Evolutionary conservation across 1,140 invertebrate genomes (phyloP), one percentile per base, ranked within the genome.

Genomic region (Cotesia vestalis): DNA sequence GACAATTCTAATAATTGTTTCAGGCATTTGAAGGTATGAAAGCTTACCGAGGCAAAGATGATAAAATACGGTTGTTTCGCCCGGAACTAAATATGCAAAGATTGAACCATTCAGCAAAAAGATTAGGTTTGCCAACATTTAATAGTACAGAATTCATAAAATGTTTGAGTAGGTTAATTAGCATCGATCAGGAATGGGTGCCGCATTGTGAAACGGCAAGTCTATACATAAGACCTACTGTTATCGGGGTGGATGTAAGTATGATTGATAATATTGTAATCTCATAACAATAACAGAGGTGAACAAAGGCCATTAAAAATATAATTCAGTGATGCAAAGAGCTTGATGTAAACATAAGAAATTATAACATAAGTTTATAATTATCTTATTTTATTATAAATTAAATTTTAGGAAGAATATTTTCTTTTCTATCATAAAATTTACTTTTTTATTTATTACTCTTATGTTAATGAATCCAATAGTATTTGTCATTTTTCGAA

Each of bases 1-100:
- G 0, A 9, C 6, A 9, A 8, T 3, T 57, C 17, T 57, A 11
- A 55, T 67, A 76, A 3, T 77, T 76, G 73, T 88, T 89, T 71
- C 86, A 99, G 96, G 87, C 99, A 69, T 99, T 99, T 82, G 98
- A 99, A 91, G 98, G 98, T 60, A 92, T 99, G 91, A 99, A 99
- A 88, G 97, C 97, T 0, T 99, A 96, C 83, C 90, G 96, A 80
- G 96, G 97, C n/a, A 88, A 91, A 4, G 97, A 99, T 87, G 94
- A 94, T 61, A 94, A 94, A 88, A 95, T 99, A 67, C 89, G 97
- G 76, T 85, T 99, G 74, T 99, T 99, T 86, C 91, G 98, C 67
- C 98, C 98, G 3, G 93, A 98, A 53, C 87, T 97, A 78, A 99
- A 99, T 84, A 97, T 99, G 94, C 89, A 92, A 71, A 89, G 98